Evolutionary conservation across 64 coral and sea anemone species (phyloP).

Genomic region (Montipora capricornis): DNA sequence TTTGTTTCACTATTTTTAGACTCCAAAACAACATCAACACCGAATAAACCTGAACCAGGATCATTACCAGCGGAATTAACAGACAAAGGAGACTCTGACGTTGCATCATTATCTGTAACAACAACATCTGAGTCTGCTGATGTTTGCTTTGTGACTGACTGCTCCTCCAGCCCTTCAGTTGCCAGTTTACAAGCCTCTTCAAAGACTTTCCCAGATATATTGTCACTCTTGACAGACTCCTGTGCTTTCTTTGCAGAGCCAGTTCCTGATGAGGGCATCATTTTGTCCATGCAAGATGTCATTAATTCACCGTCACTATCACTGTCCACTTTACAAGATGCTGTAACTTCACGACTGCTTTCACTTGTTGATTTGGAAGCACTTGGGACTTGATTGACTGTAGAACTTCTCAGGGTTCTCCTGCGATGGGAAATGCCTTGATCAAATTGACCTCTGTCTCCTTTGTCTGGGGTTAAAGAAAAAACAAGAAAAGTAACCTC

Average conservation of each 20-base stretch:
- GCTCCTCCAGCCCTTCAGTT: neutral
- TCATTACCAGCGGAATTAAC: neutral
- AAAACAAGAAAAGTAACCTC: neutral
- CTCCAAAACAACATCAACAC: conserved; percentile 15
- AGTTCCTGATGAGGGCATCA: neutral
- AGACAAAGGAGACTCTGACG: neutral
- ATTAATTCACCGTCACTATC: conserved; percentile 9
- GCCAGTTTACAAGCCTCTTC: neutral
- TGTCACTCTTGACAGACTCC: neutral
- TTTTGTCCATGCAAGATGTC: conserved; percentile 5
- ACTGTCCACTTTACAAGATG: conserved; percentile 35
- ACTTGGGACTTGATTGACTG: neutral
- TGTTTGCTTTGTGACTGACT: neutral
- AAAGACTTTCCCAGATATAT: neutral
- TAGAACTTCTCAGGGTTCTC: conserved; percentile 13
- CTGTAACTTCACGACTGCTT: neutral
- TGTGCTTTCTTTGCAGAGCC: neutral
- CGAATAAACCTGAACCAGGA: neutral
- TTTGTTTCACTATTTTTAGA: neutral
- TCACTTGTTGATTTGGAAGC: neutral
- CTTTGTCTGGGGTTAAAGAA: neutral
- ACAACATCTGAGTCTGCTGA: neutral
- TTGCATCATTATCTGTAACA: neutral
- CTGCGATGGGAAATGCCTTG: neutral
- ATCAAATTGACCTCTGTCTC: neutral